These are phyloP conservation scores for Sebastes diaconus DNA, from an alignment of 2,797 vertebrate genomes.

Conservation along the genomic window DNA sequence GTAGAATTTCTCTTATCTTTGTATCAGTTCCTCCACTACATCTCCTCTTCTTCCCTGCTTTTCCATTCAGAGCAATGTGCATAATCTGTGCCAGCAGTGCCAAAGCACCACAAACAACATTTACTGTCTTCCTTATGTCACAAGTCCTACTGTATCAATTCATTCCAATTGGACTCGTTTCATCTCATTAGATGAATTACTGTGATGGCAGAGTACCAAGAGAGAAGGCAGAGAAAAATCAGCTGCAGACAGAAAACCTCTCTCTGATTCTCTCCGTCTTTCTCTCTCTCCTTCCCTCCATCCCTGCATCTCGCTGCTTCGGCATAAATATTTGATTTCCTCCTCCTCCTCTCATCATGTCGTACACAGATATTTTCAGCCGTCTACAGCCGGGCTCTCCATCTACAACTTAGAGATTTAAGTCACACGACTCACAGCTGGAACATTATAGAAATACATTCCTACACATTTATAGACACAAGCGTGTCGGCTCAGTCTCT, in stretches of 20 bases:
- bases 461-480: not conserved
- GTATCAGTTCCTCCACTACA: not conserved
- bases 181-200: not conserved
- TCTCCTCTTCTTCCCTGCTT: not conserved
- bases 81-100: not conserved
- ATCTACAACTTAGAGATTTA: not conserved
- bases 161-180: not conserved
- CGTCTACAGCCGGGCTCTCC: not conserved
- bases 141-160: not conserved
- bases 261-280: not conserved
- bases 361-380: constrained; percentile 21
- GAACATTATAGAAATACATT: not conserved
- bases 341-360: not conserved
- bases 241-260: not conserved
- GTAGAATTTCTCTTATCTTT: not conserved
- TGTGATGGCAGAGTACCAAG: not conserved
- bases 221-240: not conserved
- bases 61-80: not conserved
- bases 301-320: not conserved
- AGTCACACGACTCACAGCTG: not conserved
- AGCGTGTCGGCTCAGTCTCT: not conserved
- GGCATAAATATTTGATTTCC: constrained; percentile 44
- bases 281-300: not conserved
- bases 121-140: not conserved
- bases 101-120: constrained; percentile 3